Evolutionary conservation across 2,797 vertebrate species (phyloP), one percentile per base, ranked within the genome.

Genomic region (Cynodonichthys magdalenae): DNA sequence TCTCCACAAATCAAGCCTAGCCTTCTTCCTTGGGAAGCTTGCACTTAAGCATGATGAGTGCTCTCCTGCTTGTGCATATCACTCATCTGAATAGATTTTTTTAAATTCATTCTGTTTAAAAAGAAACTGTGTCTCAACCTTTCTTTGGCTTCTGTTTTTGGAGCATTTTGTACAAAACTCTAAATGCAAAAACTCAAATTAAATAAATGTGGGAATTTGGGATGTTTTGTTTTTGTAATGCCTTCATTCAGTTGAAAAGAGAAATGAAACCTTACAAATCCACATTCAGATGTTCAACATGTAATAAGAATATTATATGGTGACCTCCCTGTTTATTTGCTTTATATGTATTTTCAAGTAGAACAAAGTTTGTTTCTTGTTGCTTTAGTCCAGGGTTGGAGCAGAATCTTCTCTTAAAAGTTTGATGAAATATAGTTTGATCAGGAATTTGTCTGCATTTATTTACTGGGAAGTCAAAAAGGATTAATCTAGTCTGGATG

Each of bases 1-100:
- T 63, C 48, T 49, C 12, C 53, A 60, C 24, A 57, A 24, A 59
- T 15, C 58, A 50, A 42, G 28, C 63, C 18, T 49, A 45, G 46
- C 42, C 48, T 75, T 77, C 65, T 50, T 41, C 64, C 42, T 31
- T 24, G 29, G 20, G 61, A 74, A 60, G 52, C 71, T 70, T 71
- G 46, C 65, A 69, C 74, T 77, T 67, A 36, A 73, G 61, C 28
- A 46, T 73, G 18, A 34, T 41, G 54, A 65, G 63, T 28, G 48
- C 51, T 76, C 61, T 76, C 27, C 52, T 61, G 28, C 45, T 29
- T 41, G 15, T 34, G 49, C 42, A 14, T 59, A 46, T 63, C 57
- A 50, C 20, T 65, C 11, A 27, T 60, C 56, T 41, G 18, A 68
- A 19, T 15, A 53, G 49, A 31, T 8, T 0, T 56, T 50, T 67